These are phyloP conservation scores for Drosophila eugracilis DNA, from an alignment of 1,140 invertebrate genomes.

Conservation along the genomic window DNA sequence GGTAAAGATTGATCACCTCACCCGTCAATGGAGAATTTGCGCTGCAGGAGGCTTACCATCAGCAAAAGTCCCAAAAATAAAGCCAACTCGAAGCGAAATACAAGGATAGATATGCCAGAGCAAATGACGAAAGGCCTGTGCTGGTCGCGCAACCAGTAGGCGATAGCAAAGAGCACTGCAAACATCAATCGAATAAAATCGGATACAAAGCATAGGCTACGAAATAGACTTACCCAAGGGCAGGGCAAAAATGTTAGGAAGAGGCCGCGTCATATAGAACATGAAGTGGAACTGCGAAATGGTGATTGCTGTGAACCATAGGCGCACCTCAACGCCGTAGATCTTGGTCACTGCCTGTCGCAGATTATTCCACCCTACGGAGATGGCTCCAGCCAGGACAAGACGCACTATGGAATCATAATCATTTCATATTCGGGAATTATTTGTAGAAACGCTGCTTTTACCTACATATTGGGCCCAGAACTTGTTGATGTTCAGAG, in stretches of 20 bases:
- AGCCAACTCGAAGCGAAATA: conserved; percentile 96
- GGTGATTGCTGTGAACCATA: conserved; percentile 94
- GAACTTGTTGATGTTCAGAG: conserved; percentile 93
- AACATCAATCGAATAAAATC: conserved; percentile 48
- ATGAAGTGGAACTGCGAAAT: conserved; percentile 98
- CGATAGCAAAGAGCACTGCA: conserved; percentile 94
- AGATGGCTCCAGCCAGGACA: conserved; percentile 90
- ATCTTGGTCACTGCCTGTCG: conserved; percentile 89
- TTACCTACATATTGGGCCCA: conserved; percentile 96
- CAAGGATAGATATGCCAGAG: conserved; percentile 94
- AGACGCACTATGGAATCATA: conserved; percentile 90
- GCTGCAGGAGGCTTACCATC: conserved; percentile 90
- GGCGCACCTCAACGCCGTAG: conserved; percentile 91
- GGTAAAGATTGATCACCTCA: conserved; percentile 74
- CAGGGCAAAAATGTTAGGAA: conserved; percentile 98
- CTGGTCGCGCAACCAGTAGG: conserved; percentile 93
- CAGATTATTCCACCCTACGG: conserved; percentile 90
- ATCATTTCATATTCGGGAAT: neutral
- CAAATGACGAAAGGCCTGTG: conserved; percentile 92
- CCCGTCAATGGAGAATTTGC: conserved; percentile 86
- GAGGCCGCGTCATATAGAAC: conserved; percentile 96
- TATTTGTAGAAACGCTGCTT: conserved; percentile 62
- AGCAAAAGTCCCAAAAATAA: conserved; percentile 95
- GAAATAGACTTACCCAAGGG: conserved; percentile 89
- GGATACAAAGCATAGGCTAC: neutral